phyloP scores from a whole-genome alignment of 2,888 invertebrate species.

The Thymelicus lineola region DNA sequence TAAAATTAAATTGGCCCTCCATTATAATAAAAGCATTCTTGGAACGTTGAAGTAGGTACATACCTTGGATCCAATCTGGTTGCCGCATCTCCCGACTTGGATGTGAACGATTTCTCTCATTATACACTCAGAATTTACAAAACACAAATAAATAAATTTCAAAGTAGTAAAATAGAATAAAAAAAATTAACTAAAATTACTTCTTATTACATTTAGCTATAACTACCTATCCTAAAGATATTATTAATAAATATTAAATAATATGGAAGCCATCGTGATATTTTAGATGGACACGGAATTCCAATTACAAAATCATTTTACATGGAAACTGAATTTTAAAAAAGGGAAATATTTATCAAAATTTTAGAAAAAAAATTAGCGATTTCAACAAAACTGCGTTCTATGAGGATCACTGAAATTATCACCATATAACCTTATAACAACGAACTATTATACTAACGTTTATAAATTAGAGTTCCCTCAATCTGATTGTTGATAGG shows the following conservation, averaged over 20 bases:
- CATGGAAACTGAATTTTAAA: neutral
- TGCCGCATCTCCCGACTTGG: slow-evolving; percentile 85
- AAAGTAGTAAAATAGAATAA: slow-evolving; percentile 43
- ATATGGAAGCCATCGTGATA: slow-evolving; percentile 13
- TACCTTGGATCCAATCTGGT: slow-evolving; percentile 92
- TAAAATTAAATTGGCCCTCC: too few relatives aligned
- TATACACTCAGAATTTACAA: slow-evolving; percentile 18
- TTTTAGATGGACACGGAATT: slow-evolving; percentile 22
- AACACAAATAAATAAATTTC: slow-evolving; percentile 46
- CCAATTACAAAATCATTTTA: slow-evolving; percentile 8
- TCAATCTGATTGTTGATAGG: too few relatives aligned
- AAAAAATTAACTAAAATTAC: slow-evolving; percentile 52
- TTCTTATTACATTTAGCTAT: slow-evolving; percentile 57
- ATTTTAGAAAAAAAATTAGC: too few relatives aligned
- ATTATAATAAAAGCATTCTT: too few relatives aligned
- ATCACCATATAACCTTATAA: neutral
- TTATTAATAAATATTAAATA: neutral
- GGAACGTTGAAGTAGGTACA: slow-evolving; percentile 37
- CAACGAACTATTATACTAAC: neutral
- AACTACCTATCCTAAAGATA: slow-evolving; percentile 44
- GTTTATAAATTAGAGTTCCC: too few relatives aligned
- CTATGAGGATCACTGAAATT: too few relatives aligned
- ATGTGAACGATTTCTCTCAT: slow-evolving; percentile 94
- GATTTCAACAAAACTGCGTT: too few relatives aligned
- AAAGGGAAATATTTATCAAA: too few relatives aligned